These are phyloP conservation scores for Ophiothrix spiculata DNA, from an alignment of 35 echinoderm and acorn worm species.

Conservation along the genomic window DNA sequence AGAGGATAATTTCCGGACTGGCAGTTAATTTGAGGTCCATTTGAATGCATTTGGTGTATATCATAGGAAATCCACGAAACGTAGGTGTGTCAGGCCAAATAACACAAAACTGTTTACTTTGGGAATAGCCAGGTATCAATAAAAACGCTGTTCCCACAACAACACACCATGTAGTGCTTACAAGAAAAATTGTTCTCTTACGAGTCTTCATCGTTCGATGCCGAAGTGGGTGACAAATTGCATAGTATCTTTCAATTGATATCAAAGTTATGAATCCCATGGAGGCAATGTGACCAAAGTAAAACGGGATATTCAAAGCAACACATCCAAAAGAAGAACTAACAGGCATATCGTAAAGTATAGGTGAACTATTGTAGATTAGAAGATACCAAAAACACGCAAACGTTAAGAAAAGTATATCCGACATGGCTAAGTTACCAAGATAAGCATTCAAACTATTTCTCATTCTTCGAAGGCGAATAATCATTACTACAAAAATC, in stretches of 20 bases:
- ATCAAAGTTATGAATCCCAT: constrained; percentile 4
- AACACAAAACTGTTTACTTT: background rate
- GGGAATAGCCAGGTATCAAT: background rate
- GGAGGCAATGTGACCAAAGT: background rate
- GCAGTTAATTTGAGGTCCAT: background rate
- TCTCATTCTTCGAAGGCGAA: background rate
- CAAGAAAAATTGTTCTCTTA: background rate
- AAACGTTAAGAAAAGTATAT: background rate
- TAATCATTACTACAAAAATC: background rate
- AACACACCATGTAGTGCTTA: background rate
- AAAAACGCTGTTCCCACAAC: background rate
- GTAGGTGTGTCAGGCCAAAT: background rate
- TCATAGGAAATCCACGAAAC: background rate
- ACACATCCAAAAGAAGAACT: constrained; percentile 1
- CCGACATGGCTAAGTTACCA: background rate
- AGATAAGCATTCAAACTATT: constrained; percentile 8
- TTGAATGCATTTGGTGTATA: background rate
- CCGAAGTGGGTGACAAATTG: background rate
- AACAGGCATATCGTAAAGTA: background rate
- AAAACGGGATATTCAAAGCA: background rate
- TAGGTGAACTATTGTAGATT: background rate
- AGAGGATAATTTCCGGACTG: background rate
- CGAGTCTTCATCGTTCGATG: background rate
- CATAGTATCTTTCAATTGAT: background rate
- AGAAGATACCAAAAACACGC: constrained; percentile 12